Conservation (phyloP, 2,113 vertebrate genomes). For the Motacilla alba region DNA sequence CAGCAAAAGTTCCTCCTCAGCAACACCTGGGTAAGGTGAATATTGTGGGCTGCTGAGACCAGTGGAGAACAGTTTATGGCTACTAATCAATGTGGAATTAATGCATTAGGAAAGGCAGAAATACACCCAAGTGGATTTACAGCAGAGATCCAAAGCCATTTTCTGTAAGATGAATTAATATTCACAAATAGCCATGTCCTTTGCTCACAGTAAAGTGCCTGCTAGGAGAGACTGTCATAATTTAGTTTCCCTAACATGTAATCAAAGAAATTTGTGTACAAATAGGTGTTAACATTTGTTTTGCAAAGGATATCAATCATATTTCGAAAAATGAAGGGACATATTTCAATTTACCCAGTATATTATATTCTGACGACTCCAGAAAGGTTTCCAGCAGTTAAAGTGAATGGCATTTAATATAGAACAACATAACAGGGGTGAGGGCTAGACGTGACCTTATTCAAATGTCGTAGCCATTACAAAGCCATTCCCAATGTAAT, state of each 20-base stretch:
- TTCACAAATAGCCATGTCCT: background rate
- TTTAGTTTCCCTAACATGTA: background rate
- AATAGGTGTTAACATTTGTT: constrained; percentile 79
- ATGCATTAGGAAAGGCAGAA: background rate
- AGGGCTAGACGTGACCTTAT: constrained; percentile 94
- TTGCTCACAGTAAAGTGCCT: background rate
- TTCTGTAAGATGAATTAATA: background rate
- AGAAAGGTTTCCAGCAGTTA: constrained; percentile 83
- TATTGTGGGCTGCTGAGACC: background rate
- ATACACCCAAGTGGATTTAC: background rate
- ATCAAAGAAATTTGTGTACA: constrained; percentile 47
- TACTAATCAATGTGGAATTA: background rate
- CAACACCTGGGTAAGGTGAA: background rate
- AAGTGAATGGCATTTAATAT: constrained; percentile 99
- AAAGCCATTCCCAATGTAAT: constrained; percentile 78
- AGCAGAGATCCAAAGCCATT: background rate
- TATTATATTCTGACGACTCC: constrained; percentile 82
- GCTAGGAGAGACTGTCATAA: background rate
- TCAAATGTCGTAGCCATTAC: constrained; percentile 87
- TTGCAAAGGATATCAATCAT: constrained; percentile 94
- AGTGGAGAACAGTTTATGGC: background rate
- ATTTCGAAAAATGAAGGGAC: constrained; percentile 81
- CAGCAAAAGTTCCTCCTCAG: background rate
- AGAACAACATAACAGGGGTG: constrained; percentile 88
- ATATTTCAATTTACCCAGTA: constrained; percentile 92